Evolutionary conservation across 1,140 invertebrate species (phyloP).

Genomic region (Trichogramma pretiosum): DNA sequence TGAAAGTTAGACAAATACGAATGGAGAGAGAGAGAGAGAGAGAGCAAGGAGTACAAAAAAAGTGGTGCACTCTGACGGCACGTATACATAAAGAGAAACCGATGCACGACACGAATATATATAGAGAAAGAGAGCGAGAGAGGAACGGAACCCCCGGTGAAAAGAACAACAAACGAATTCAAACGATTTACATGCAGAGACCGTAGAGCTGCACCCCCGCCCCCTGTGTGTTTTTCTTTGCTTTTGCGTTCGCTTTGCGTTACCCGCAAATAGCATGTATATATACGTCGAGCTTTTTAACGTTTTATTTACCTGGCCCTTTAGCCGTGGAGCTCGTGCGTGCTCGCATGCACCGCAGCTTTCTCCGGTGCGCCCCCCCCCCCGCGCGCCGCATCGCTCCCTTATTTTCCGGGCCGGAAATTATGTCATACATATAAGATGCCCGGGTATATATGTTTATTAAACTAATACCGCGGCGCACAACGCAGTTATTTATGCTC

Average conservation of each 20-base stretch:
- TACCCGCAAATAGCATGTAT: too few relatives aligned
- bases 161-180: constrained; percentile 35
- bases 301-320: constrained; percentile 1
- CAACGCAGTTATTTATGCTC: too few relatives aligned
- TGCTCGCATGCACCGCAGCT: too few relatives aligned
- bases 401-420: constrained; percentile 20
- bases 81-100: constrained; percentile 23
- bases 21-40: background rate
- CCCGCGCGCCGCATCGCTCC: too few relatives aligned
- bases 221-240: constrained; percentile 3
- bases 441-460: background rate
- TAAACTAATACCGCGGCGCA: too few relatives aligned
- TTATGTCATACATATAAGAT: constrained; percentile 1
- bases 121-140: too few relatives aligned
- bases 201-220: constrained; percentile 20
- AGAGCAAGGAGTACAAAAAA: background rate
- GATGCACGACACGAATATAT: constrained; percentile 14
- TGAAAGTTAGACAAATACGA: too few relatives aligned
- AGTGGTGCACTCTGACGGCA: background rate
- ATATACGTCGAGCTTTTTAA: too few relatives aligned
- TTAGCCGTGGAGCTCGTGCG: background rate
- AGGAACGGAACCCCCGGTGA: constrained; percentile 2
- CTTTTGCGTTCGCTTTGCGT: constrained; percentile 4
- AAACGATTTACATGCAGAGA: constrained; percentile 36
- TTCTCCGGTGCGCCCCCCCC: too few relatives aligned